A percentile compares a stretch with the other conserved stretches of the same genome.
Conservation (phyloP, 2,797 vertebrate genomes). For the Brachyrhaphis roseni region DNA sequence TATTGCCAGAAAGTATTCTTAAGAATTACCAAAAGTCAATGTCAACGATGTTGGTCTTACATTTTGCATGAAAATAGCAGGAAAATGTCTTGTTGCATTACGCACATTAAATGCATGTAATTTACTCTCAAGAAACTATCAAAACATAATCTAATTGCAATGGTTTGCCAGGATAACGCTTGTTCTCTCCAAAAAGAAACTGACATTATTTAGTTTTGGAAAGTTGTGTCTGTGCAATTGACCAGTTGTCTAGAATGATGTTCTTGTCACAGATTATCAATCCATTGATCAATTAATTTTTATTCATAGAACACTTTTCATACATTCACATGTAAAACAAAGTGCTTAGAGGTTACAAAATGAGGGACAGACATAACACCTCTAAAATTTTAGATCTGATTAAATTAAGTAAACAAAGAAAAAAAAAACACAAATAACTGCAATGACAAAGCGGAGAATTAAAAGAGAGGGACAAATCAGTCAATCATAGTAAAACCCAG, state of each 20-base stretch:
- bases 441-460: not conserved
- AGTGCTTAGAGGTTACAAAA: not conserved
- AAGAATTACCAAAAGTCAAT: not conserved
- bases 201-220: not conserved
- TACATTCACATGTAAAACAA: not conserved
- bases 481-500: not conserved
- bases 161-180: not conserved
- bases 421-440: not conserved
- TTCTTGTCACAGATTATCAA: not conserved
- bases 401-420: not conserved
- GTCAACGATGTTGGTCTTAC: not conserved
- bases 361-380: not conserved
- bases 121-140: not conserved
- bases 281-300: not conserved
- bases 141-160: not conserved
- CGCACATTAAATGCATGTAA: not conserved
- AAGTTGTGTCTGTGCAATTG: not conserved
- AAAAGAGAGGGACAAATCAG: not conserved
- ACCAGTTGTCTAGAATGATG: not conserved
- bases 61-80: not conserved
- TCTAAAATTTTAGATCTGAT: not conserved
- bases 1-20: not conserved
- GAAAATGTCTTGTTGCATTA: not conserved
- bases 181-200: not conserved
- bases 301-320: not conserved